phyloP scores from a whole-genome alignment of 2,888 invertebrate genomes.

The Eristalis arbustorum region DNA sequence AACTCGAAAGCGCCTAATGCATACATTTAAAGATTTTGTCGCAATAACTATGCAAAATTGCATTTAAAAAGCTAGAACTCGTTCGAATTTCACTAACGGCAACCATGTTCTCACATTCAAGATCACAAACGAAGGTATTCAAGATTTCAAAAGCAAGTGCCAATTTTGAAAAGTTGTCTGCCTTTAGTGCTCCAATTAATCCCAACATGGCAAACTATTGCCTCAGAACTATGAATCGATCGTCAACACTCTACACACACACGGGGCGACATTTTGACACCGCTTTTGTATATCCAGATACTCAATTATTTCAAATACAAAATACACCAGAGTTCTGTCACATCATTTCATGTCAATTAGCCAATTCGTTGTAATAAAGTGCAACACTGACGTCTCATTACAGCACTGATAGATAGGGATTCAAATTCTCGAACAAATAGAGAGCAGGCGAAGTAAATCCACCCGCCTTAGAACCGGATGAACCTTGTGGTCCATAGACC shows the following conservation, averaged over 20 bases:
- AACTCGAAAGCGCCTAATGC: no score
- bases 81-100: background rate
- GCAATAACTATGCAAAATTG: no score
- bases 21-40: no score
- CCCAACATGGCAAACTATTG: background rate
- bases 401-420: background rate
- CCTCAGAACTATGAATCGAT: background rate
- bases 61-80: no score
- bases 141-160: background rate
- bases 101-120: background rate
- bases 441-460: background rate
- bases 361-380: background rate
- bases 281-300: background rate
- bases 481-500: slow-evolving; percentile 28
- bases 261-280: background rate
- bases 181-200: slow-evolving; percentile 5
- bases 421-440: background rate
- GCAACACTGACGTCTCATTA: slow-evolving; percentile 10
- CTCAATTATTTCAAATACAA: no score
- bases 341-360: background rate
- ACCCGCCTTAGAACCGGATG: background rate
- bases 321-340: background rate
- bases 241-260: background rate
- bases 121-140: slow-evolving; percentile 7
- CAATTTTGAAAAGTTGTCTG: background rate